Conservation (phyloP, 2,888 invertebrate species). For the Hypomecis punctinalis region DNA sequence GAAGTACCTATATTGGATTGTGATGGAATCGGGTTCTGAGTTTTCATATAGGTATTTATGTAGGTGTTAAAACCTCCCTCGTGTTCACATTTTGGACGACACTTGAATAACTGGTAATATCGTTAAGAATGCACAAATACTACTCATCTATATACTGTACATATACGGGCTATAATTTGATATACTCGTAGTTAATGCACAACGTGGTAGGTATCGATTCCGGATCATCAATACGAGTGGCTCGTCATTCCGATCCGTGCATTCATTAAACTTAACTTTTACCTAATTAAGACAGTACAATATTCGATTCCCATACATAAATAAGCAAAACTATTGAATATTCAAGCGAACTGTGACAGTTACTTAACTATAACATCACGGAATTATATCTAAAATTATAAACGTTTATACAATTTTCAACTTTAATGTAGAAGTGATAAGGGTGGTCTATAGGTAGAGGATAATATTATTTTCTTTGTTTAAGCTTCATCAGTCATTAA, state of each 20-base stretch:
- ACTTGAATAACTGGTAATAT: no score
- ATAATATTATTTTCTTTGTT: constrained; percentile 3
- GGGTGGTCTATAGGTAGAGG: constrained; percentile 1
- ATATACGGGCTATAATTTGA: no score
- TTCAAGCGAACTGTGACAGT: constrained; percentile 36
- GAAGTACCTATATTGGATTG: no score
- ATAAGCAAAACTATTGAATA: constrained; percentile 36
- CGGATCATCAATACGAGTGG: neutral
- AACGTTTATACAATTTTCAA: constrained; percentile 11
- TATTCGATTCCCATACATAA: constrained; percentile 32
- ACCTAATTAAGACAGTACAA: constrained; percentile 29
- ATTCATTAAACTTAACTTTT: constrained; percentile 25
- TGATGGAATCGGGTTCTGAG: no score
- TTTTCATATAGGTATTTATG: no score
- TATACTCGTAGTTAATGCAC: no score
- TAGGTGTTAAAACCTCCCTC: no score
- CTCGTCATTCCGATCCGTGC: neutral
- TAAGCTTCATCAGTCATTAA: constrained; percentile 36
- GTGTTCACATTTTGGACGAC: no score
- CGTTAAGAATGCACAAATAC: no score
- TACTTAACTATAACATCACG: constrained; percentile 35
- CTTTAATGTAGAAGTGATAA: constrained; percentile 14
- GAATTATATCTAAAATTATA: constrained; percentile 16
- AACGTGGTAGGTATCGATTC: no score
- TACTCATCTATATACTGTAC: neutral